phyloP scores from a whole-genome alignment of 2,888 invertebrate genomes.

The Temnothorax ravouxi region DNA sequence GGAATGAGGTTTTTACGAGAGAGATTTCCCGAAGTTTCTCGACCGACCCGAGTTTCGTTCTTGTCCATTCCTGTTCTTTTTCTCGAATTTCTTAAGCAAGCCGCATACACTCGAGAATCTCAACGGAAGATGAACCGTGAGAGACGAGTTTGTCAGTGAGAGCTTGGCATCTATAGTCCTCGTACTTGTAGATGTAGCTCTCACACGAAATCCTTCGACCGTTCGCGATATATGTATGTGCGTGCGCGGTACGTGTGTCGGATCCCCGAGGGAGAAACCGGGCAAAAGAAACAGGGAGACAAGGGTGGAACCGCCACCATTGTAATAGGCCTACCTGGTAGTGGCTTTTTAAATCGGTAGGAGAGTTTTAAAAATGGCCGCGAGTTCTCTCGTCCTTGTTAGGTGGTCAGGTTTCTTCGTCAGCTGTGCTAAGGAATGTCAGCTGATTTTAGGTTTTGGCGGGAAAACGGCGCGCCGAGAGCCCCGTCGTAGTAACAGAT shows the following conservation, averaged over 20 bases:
- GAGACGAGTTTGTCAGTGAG: slow-evolving; percentile 22
- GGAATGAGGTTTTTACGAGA: slow-evolving; percentile 46
- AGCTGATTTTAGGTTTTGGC: slow-evolving; percentile 76
- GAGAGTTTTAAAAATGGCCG: slow-evolving; percentile 84
- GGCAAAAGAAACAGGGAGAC: slow-evolving; percentile 54
- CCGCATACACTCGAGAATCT: not conserved
- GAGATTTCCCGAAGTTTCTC: slow-evolving; percentile 15
- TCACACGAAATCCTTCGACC: not conserved
- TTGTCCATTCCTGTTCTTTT: slow-evolving; percentile 2
- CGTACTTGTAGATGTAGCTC: not conserved
- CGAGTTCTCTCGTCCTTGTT: slow-evolving; percentile 62
- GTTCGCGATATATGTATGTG: not conserved
- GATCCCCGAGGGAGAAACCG: slow-evolving; percentile 15
- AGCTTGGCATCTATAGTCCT: slow-evolving; percentile 9
- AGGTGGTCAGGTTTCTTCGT: slow-evolving; percentile 49
- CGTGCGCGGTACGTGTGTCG: no score
- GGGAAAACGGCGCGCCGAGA: slow-evolving; percentile 66
- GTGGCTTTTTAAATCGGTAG: slow-evolving; percentile 81
- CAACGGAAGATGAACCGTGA: slow-evolving; percentile 47
- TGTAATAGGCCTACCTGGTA: slow-evolving; percentile 56
- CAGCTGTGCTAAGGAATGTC: slow-evolving; percentile 69
- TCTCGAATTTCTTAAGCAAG: not conserved
- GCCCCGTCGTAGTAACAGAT: not conserved
- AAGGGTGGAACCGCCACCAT: slow-evolving; percentile 48
- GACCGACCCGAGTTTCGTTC: not conserved